phyloP scores from a whole-genome alignment of 2,797 vertebrate species.

The Xerus rutilus region DNA sequence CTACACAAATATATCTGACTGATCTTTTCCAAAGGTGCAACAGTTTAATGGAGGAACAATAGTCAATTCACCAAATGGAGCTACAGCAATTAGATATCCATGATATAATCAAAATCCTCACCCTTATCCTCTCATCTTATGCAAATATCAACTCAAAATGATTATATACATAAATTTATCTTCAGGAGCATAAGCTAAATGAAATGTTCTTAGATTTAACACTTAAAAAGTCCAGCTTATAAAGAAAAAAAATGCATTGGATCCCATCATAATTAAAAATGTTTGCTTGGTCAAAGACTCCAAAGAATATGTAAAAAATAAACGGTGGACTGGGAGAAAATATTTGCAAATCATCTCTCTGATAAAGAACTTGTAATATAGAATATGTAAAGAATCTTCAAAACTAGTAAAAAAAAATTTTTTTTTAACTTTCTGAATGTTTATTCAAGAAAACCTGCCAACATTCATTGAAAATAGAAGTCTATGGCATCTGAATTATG shows the following conservation, averaged over 20 bases:
- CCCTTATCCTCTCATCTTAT: neutral
- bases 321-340: neutral
- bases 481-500: neutral
- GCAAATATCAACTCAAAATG: neutral
- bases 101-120: neutral
- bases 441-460: neutral
- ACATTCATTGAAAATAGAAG: neutral
- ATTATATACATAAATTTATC: neutral
- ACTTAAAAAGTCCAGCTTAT: neutral
- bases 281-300: neutral
- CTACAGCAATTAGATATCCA: neutral
- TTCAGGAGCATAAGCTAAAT: neutral
- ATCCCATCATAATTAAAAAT: neutral
- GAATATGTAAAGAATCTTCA: neutral
- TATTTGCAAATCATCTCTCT: neutral
- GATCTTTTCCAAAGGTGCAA: slow-evolving; percentile 27
- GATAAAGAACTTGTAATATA: neutral
- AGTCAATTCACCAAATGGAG: neutral
- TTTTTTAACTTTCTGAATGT: no score
- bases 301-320: neutral
- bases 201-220: neutral
- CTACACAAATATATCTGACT: neutral
- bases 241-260: neutral
- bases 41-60: neutral
- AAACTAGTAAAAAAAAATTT: neutral